Evolutionary conservation across 2,888 invertebrate genomes (phyloP), one percentile per base, ranked within the genome.

Genomic region (Lasioglossum zephyrum): DNA sequence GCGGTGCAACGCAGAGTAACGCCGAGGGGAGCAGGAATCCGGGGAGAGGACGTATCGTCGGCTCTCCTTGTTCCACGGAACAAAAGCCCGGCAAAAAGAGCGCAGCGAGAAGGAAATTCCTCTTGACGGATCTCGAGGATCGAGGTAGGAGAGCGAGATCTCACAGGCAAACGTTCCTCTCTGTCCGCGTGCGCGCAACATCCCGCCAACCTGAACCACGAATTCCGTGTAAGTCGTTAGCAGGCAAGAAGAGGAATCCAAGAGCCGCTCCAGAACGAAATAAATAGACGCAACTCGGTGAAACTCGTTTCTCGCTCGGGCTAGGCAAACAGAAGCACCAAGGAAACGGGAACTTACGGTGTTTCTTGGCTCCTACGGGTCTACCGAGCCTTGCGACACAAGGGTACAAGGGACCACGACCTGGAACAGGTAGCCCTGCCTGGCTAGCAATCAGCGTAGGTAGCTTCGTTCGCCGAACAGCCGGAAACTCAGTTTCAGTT

Each of bases 211-310:
- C 69, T 69, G 53, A 36, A 44, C 79, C 57, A 49, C 47, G 60
- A 70, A 82, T 74, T 81, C 85, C 80, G 77, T 36, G 70, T 77
- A 79, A 82, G 73, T 86, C 77, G 79, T 76, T 75, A 81, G 53
- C 53, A 44, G 3, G 26, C 63, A 80, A 66, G 47, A 78, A 77
- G 41, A 60, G 22, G 66, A 22, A 78, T 72, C 41, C 53, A 53
- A 26, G 36, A 39, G 66, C 74, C 63, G 70, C 26, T 73, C 44
- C 53, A 36, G 53, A 44, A 77, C 79, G 41, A 79, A 75, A 26
- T 73, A 75, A 82, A 63, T 69, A 79, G 66, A 36, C 44, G 75
- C 77, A 70, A 41, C 73, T 47, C 47, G 85, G 77, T 47, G 41
- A 60, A 81, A 88, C 78, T 78, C 47, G 82, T 85, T 81, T 81